Base-by-base conservation (phyloP, 2,888 invertebrate genomes). In the Idaea dimidiata region DNA sequence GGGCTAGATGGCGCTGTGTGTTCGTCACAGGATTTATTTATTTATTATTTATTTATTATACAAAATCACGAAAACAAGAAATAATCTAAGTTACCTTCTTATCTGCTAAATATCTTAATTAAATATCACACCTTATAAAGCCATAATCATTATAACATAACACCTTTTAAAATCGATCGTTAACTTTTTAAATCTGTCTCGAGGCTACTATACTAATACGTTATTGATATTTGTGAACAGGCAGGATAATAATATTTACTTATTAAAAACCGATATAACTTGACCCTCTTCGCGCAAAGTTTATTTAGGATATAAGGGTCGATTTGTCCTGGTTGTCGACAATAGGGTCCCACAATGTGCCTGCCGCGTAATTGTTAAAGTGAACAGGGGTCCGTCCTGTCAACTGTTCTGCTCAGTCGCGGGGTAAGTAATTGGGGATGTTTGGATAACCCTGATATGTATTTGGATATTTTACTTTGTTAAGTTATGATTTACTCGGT, bases 191-290 rank as follows among this genome's bases (percentile, higher is more conserved):
- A 91, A 91, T 91, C 88, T 85, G 83, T 82, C 83, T 83, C 80
- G 83, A 84, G 84, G 87, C 87, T 81, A 81, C 88, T 91, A 91
- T 81, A 81, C 88, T 91, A 91, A 90, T 89, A 89, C 88, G 87
- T 89, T 91, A 91, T 91, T 92, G 91, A 91, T 92, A 91, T 91
- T 91, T 90, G 88, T 89, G 87, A 89, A 88, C 89, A 84, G 86
- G 83, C 84, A 82, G 87, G 89, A 89, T 91, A 91, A 91, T 91
- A 91, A 92, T 92, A 91, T 91, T 92, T 92, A 91, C 90, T 82
- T 85, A 84, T 79, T 73, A 75, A 74, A 77, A 68, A 65, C 89
- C 86, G 84, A 64, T 70, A 63, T 84, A 78, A 64, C 54, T 67
- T 81, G 88, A 83, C 54, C 88, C 56, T 17, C 16, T 17, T 10